Conservation (phyloP, 2,888 invertebrate genomes). For the Ephialtes manifestator region DNA sequence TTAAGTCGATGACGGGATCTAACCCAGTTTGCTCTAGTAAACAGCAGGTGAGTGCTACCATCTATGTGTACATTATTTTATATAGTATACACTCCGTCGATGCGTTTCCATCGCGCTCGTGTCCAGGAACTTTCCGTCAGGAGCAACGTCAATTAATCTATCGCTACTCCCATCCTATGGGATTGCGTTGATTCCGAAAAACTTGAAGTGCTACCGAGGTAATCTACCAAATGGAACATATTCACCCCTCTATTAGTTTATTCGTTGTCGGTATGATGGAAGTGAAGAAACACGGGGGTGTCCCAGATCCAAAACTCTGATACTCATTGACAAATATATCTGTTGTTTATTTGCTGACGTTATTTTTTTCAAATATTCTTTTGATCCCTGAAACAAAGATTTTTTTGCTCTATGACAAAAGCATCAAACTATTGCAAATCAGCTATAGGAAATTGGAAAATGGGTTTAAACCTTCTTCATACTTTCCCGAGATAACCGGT, state of each 20-base stretch:
- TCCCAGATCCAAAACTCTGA: too few species aligned
- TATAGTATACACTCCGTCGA: slow-evolving; percentile 15
- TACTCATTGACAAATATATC: too few species aligned
- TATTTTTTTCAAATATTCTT: too few species aligned
- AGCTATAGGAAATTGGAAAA: too few species aligned
- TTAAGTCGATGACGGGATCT: slow-evolving; percentile 61
- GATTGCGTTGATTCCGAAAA: slow-evolving; percentile 35
- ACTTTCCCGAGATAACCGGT: too few species aligned
- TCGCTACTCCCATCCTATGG: not conserved
- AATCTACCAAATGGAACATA: slow-evolving; percentile 51
- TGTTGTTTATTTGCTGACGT: too few species aligned
- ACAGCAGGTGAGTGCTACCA: slow-evolving; percentile 45
- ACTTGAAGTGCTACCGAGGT: slow-evolving; percentile 19
- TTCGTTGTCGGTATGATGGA: not conserved
- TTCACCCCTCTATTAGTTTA: slow-evolving; percentile 5
- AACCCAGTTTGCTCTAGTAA: slow-evolving; percentile 53
- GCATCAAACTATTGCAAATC: too few species aligned
- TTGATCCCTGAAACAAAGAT: too few species aligned
- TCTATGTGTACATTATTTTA: slow-evolving; percentile 33
- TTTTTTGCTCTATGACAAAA: too few species aligned
- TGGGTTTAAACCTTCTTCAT: too few species aligned
- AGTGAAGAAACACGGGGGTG: too few species aligned
- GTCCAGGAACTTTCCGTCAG: slow-evolving; percentile 60
- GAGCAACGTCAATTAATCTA: slow-evolving; percentile 23
- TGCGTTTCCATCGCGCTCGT: slow-evolving; percentile 34